Conservation (phyloP, 2,797 vertebrate genomes). For the Micropoecilia bifurca region DNA sequence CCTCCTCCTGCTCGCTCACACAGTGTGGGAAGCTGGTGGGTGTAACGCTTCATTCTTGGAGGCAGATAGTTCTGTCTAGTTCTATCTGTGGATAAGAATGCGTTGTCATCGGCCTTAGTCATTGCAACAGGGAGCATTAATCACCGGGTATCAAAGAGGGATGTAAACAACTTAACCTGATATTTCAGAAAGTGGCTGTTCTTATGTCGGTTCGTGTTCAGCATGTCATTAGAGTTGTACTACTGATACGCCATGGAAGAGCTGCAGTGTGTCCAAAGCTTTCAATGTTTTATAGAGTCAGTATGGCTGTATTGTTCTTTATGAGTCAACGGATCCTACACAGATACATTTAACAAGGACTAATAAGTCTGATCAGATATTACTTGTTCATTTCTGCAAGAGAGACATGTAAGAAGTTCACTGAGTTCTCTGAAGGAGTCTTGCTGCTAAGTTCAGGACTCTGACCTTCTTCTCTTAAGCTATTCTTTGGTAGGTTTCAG, state of each 20-base stretch:
- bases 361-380: not conserved
- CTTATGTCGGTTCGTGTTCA: slow-evolving; percentile 19
- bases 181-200: slow-evolving; percentile 22
- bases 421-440: not conserved
- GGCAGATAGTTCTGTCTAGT: slow-evolving; percentile 38
- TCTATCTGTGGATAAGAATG: slow-evolving; percentile 43
- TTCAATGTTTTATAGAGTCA: not conserved
- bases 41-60: slow-evolving; percentile 36
- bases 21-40: slow-evolving; percentile 63
- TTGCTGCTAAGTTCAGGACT: not conserved
- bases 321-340: not conserved
- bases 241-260: not conserved
- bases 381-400: not conserved
- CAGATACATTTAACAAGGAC: not conserved
- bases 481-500: not conserved
- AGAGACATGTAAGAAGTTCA: not conserved
- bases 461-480: not conserved
- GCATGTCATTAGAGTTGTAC: not conserved
- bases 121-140: slow-evolving; percentile 53
- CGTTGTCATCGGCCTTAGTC: slow-evolving; percentile 58
- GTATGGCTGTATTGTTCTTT: not conserved
- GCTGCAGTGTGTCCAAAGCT: not conserved
- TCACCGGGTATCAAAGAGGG: slow-evolving; percentile 44
- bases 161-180: slow-evolving; percentile 54
- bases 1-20: slow-evolving; percentile 43